phyloP scores from a whole-genome alignment of 64 coral and sea anemone genomes.

The Porites australiensis region DNA sequence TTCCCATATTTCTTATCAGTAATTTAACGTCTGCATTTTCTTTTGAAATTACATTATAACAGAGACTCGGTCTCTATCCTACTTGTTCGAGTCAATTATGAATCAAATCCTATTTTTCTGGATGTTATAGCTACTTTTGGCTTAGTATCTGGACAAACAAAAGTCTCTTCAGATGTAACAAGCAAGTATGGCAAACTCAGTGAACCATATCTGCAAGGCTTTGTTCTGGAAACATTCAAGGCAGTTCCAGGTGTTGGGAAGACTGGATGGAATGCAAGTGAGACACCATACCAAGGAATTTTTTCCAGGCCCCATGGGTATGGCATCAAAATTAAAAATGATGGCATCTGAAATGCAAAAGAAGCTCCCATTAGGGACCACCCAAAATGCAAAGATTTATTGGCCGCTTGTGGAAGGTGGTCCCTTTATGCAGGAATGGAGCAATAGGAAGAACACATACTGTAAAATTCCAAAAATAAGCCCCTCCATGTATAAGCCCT shows the following conservation, averaged over 20 bases:
- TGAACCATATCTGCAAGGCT: slow-evolving; percentile 85
- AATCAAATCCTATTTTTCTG: not conserved
- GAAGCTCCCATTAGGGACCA: no score
- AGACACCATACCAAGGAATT: slow-evolving; percentile 85
- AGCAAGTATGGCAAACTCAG: slow-evolving; percentile 85
- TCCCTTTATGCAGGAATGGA: no score
- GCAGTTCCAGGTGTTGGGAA: slow-evolving; percentile 89
- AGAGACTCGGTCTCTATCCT: no score
- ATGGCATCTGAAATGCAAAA: not conserved
- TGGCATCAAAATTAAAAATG: not conserved
- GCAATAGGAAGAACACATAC: no score
- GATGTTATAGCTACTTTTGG: not conserved
- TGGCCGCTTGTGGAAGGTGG: no score
- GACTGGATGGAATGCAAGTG: slow-evolving; percentile 92
- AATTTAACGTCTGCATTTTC: no score
- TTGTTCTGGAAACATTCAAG: slow-evolving; percentile 89
- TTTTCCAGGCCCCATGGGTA: slow-evolving; percentile 83
- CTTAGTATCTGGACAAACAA: slow-evolving; percentile 48
- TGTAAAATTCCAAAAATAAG: no score
- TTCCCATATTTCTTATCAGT: no score
- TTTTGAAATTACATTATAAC: not conserved
- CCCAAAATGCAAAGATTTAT: no score
- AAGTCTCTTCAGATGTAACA: slow-evolving; percentile 85
- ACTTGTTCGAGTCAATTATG: not conserved
- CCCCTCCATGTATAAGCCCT: no score